A percentile compares a stretch with the other conserved stretches of the same genome.
phyloP scores from a whole-genome alignment of 2,888 invertebrate species.

The Drosophila hamatofila region DNA sequence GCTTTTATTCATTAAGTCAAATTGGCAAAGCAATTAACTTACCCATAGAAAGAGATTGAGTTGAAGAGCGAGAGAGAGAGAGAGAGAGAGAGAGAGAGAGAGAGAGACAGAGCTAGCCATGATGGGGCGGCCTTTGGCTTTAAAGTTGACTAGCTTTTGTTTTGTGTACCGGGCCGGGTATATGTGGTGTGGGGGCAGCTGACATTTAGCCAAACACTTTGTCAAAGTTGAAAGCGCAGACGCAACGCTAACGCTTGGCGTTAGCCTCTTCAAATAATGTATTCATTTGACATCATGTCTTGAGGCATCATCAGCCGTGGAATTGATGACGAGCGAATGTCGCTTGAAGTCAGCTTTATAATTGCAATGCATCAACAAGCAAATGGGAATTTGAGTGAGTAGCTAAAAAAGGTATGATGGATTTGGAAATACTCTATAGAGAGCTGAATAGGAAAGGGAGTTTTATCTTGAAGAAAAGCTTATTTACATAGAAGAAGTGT shows the following conservation, averaged over 20 bases:
- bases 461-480: neutral
- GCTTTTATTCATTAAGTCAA: constrained; percentile 66
- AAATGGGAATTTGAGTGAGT: constrained; percentile 35
- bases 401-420: neutral
- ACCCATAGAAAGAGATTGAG: constrained; percentile 19
- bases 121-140: constrained; percentile 60
- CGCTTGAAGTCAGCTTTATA: constrained; percentile 57
- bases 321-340: constrained; percentile 54
- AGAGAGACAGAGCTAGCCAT: constrained; percentile 1
- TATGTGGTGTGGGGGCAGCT: constrained; percentile 16
- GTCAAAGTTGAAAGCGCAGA: constrained; percentile 64
- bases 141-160: constrained; percentile 41
- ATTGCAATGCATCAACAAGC: constrained; percentile 58
- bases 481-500: neutral
- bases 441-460: too few relatives aligned
- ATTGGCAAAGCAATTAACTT: constrained; percentile 70
- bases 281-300: constrained; percentile 39
- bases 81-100: constrained; percentile 5
- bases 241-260: constrained; percentile 43
- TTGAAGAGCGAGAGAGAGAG: neutral
- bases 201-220: constrained; percentile 69
- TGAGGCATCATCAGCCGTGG: constrained; percentile 17
- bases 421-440: constrained; percentile 21
- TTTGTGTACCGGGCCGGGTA: neutral
- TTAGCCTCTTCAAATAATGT: constrained; percentile 47